Evolutionary conservation across 2,797 vertebrate species (phyloP).

Genomic region (Pangasius macronema): DNA sequence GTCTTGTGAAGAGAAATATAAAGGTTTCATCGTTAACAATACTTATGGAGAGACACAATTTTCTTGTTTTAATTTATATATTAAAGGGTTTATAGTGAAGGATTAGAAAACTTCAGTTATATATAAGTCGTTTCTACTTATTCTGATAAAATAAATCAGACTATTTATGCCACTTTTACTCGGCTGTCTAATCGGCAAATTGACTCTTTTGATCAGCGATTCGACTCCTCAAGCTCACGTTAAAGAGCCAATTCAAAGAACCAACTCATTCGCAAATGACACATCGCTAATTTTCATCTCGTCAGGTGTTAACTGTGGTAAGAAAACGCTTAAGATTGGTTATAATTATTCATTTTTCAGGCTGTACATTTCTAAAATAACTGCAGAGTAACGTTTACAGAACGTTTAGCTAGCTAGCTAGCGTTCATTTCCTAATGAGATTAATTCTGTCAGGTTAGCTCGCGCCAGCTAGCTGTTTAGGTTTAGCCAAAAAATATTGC

Average conservation of each 20-base stretch:
- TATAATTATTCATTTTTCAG: neutral
- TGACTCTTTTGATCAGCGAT: neutral
- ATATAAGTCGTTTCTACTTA: neutral
- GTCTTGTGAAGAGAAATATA: neutral
- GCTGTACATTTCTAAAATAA: neutral
- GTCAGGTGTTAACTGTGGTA: neutral
- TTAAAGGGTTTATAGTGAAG: neutral
- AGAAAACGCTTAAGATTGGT: neutral
- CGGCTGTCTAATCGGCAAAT: neutral
- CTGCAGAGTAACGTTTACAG: neutral
- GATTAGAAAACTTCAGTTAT: no score
- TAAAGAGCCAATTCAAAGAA: neutral
- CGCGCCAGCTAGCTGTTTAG: neutral
- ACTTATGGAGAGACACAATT: neutral
- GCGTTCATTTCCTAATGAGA: neutral
- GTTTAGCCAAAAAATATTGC: neutral
- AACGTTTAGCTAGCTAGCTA: neutral
- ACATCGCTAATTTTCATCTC: neutral
- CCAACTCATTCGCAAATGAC: neutral
- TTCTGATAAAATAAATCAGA: no score
- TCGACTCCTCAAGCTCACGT: neutral
- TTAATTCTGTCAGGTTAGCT: neutral
- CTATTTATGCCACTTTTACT: neutral
- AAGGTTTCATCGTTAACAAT: no score
- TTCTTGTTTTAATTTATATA: neutral